Base-by-base conservation (phyloP, 2,888 invertebrate genomes). In the Apodemia duryi region DNA sequence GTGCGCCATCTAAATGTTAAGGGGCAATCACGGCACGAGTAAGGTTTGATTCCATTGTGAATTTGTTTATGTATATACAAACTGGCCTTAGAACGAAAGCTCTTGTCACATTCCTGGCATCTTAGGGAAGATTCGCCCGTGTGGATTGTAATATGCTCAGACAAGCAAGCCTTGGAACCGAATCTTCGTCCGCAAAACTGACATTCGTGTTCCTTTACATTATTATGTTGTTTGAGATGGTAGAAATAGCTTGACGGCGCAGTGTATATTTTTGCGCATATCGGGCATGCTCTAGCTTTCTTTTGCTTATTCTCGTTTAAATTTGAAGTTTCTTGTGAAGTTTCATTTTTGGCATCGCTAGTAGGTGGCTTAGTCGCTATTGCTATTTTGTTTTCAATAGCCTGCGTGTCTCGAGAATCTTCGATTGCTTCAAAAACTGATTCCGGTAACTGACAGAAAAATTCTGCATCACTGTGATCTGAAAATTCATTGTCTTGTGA, bases 201-300 rank as follows among this genome's bases (percentile, higher is more conserved):
- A 72, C 94, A 94, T 51, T 80, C 80, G 76, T 91, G 87, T 65
- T 90, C 86, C 68, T 88, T 87, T 35, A 80, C 77, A 10, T 83
- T 81, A 1, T 77, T 78, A 77, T 94, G 93, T 11, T 93, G 84
- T 68, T 89, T 92, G 69, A 93, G 74, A 74, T 94, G 94, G 72
- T 93, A 93, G 75, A 90, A 90, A 69, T 91, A 86, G 74, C 91
- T 91, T 2, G 92, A 92, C 0, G 86, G 76, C n/a, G 88, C 88
- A 2, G 76, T 80, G 77, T 91, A 93, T 63, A 79, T 80, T 71
- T 92, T 92, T 4, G 81, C 80, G 73, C 93, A 93, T 51, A 85
- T 78, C 11, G 86, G 87, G 69, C 94, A 94, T 2, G 84, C 84
- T 38, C 87, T 86, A 2, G 77, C 70, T 62, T 78, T 80, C 41